Evolutionary conservation across 1,140 invertebrate species (phyloP).

Genomic region (Ostrea edulis): DNA sequence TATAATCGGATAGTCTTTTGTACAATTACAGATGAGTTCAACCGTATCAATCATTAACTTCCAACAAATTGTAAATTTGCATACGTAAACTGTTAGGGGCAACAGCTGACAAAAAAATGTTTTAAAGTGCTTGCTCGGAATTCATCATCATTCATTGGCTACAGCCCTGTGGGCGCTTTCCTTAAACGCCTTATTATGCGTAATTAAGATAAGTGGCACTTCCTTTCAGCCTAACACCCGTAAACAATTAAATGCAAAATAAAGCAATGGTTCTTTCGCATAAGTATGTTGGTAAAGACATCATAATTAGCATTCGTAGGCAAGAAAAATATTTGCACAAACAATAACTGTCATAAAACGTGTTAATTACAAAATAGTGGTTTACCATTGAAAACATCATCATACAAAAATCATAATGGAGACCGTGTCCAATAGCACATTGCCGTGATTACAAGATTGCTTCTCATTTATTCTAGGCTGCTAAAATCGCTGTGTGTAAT

Average conservation of each 20-base stretch:
- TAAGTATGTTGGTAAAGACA: background rate
- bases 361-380: constrained; percentile 8
- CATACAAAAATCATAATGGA: background rate
- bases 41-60: too few species aligned
- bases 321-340: background rate
- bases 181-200: background rate
- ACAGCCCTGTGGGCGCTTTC: background rate
- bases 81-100: background rate
- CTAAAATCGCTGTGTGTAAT: background rate
- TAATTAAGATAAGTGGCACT: background rate
- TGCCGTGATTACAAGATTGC: background rate
- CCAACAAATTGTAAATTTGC: background rate
- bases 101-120: background rate
- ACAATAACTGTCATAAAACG: background rate
- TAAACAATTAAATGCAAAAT: background rate
- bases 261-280: background rate
- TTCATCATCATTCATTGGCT: background rate
- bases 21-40: too few species aligned
- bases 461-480: background rate
- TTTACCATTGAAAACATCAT: background rate
- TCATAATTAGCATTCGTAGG: background rate
- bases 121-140: background rate
- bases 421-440: background rate
- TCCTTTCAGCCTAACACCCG: background rate
- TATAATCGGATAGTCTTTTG: too few species aligned